Base-by-base conservation (phyloP, 2,888 invertebrate genomes). In the Empis stercorea region DNA sequence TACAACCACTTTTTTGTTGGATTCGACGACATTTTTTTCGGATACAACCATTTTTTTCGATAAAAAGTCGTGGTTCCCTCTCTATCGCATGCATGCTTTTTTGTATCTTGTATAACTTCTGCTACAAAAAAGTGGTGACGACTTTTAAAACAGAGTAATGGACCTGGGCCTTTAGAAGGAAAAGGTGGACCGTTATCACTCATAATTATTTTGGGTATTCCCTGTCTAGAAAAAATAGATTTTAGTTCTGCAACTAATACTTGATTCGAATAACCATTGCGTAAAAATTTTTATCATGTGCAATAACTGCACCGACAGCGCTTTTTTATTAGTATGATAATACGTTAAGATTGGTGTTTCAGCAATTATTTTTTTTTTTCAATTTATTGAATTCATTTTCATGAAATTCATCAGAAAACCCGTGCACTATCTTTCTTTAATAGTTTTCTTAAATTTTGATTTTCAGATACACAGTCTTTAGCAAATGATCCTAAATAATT, bases 401-500 rank as follows among this genome's bases (percentile, higher is more conserved):
- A 39, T 44, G 48, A 10, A 11, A n/a, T 15, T n/a, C 14, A n/a
- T 7, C 14, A 36, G 46, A 45, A 51, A 23, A 36, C 43, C 48
- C 44, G 52, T n/a, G n/a, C n/a, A n/a, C n/a, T n/a, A n/a, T n/a
- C n/a, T n/a, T n/a, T n/a, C n/a, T n/a, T n/a, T n/a, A n/a, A n/a
- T n/a, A n/a, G n/a, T n/a, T n/a, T n/a, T n/a, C n/a, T n/a, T n/a
- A n/a, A n/a, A n/a, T n/a, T 27, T 10, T 4, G 16, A 10, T 42
- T 13, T 46, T 11, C 15, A 6, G 55, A 50, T 34, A 57, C 37
- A 46, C 51, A 51, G n/a, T n/a, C n/a, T n/a, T 52, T 45, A 42
- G 57, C 48, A 52, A 55, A 56, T 11, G 46, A 49, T 14, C 53
- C 48, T 13, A 54, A 36, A 46, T 56, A 56, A 38, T 54, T 57